These are phyloP conservation scores for Holotrichia oblita DNA, from an alignment of 1,140 invertebrate species.

Conservation along the genomic window DNA sequence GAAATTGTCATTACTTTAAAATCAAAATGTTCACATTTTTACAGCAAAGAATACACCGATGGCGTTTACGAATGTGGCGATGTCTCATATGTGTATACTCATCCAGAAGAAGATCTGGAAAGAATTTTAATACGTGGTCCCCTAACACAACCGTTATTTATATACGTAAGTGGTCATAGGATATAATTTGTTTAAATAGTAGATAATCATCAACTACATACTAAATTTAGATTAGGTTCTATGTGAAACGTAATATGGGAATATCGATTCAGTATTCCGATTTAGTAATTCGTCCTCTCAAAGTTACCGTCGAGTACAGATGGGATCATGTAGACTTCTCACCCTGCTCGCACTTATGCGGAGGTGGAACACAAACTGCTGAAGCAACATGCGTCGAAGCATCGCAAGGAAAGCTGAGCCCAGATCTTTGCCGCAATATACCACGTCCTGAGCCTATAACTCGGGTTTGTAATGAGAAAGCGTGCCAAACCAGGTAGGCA, in stretches of 20 bases:
- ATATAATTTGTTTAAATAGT: neutral
- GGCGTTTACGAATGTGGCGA: slow-evolving; percentile 61
- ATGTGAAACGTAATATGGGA: slow-evolving; percentile 58
- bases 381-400: slow-evolving; percentile 62
- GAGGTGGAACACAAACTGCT: slow-evolving; percentile 61
- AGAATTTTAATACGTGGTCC: slow-evolving; percentile 63
- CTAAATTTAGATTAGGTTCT: slow-evolving; percentile 58
- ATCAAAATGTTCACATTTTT: slow-evolving; percentile 43
- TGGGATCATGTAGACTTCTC: slow-evolving; percentile 65
- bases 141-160: slow-evolving; percentile 58
- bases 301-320: slow-evolving; percentile 60
- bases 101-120: slow-evolving; percentile 61
- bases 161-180: slow-evolving; percentile 54
- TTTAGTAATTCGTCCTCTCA: slow-evolving; percentile 44
- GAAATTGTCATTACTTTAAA: neutral
- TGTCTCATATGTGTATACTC: slow-evolving; percentile 59
- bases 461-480: slow-evolving; percentile 61
- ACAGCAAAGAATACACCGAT: slow-evolving; percentile 54
- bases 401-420: slow-evolving; percentile 61
- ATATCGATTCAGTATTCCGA: slow-evolving; percentile 62
- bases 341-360: slow-evolving; percentile 62
- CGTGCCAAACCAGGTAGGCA: slow-evolving; percentile 64
- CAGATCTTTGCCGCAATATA: slow-evolving; percentile 59
- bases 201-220: neutral
- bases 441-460: slow-evolving; percentile 58